phyloP scores from a whole-genome alignment of 2,113 vertebrate species.

The Condylura cristata region DNA sequence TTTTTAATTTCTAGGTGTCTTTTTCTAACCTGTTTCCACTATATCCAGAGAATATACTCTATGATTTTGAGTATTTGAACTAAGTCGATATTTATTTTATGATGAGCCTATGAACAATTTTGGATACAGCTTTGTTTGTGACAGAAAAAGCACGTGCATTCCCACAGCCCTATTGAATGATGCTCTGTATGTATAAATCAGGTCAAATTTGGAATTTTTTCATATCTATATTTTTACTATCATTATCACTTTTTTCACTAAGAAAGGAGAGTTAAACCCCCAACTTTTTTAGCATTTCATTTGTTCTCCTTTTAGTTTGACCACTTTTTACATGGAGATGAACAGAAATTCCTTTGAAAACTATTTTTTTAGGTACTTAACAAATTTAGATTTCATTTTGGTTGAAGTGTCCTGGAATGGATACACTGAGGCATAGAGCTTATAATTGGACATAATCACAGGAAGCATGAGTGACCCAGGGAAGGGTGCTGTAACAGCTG shows the following conservation, averaged over 20 bases:
- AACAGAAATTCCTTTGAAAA: background rate
- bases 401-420: background rate
- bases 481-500: background rate
- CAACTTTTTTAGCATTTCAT: background rate
- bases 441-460: background rate
- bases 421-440: background rate
- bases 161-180: background rate
- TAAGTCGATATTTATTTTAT: background rate
- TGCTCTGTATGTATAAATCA: background rate
- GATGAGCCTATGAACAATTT: background rate
- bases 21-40: conserved; percentile 19
- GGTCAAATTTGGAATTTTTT: background rate
- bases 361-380: background rate
- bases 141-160: background rate
- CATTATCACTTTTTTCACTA: background rate
- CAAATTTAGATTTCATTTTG: background rate
- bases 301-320: background rate
- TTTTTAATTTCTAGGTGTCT: conserved; percentile 25
- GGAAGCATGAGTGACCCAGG: background rate
- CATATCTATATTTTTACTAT: conserved; percentile 8
- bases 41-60: background rate
- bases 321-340: background rate
- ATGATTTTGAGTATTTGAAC: background rate
- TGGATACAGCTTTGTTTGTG: background rate
- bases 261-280: background rate